Conservation (phyloP, 2,888 invertebrate species). For the Ormia ochracea region DNA sequence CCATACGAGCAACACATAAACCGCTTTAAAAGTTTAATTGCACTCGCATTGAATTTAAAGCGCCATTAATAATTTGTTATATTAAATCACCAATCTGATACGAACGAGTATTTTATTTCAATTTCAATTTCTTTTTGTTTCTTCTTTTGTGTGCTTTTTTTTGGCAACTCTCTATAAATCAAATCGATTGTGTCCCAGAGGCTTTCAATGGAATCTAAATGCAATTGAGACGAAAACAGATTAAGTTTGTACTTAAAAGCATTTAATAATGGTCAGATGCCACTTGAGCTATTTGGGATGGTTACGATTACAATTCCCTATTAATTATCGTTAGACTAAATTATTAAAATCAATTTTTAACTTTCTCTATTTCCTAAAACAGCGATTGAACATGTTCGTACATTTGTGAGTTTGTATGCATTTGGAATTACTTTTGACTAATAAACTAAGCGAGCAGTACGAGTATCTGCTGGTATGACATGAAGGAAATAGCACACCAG, state of each 20-base stretch:
- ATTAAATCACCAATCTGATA: background rate
- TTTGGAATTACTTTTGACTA: background rate
- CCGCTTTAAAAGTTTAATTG: background rate
- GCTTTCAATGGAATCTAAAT: background rate
- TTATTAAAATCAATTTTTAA: constrained; percentile 16
- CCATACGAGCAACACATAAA: background rate
- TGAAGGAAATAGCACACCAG: background rate
- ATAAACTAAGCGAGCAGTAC: background rate
- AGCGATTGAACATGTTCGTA: background rate
- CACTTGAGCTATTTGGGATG: background rate
- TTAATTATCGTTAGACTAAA: constrained; percentile 28
- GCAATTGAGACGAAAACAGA: background rate
- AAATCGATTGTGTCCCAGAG: background rate
- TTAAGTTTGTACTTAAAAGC: background rate
- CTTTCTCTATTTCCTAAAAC: constrained; percentile 2
- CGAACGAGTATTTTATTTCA: too few species aligned
- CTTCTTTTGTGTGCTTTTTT: too few species aligned
- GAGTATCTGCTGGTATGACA: background rate
- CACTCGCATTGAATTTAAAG: too few species aligned
- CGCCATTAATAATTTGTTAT: background rate
- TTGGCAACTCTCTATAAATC: background rate
- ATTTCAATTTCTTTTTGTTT: too few species aligned
- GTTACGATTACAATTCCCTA: background rate
- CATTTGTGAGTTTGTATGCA: background rate
- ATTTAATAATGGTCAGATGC: background rate